phyloP scores from a whole-genome alignment of 1,140 invertebrate genomes.

The Drosophila suzukii region DNA sequence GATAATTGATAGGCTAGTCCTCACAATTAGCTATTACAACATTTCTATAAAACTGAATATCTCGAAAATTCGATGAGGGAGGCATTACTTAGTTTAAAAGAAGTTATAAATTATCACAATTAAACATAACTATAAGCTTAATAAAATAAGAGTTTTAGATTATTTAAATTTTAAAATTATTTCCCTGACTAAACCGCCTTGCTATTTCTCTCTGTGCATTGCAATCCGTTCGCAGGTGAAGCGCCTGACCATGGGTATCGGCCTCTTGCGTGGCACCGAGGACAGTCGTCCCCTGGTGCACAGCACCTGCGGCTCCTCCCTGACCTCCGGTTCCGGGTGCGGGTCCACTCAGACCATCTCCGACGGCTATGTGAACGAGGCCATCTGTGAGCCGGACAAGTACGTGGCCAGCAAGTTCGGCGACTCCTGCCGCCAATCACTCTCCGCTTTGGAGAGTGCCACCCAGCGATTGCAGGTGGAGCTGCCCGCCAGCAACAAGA shows the following conservation, averaged over 20 bases:
- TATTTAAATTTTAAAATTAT: background rate
- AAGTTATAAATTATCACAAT: too few species aligned
- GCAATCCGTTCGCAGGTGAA: slow-evolving; percentile 69
- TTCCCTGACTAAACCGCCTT: background rate
- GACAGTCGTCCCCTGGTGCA: slow-evolving; percentile 87
- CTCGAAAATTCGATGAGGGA: too few species aligned
- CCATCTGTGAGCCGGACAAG: slow-evolving; percentile 86
- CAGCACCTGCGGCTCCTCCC: slow-evolving; percentile 85
- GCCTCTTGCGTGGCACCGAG: slow-evolving; percentile 84
- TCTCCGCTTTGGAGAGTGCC: slow-evolving; percentile 76
- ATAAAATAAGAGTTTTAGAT: too few species aligned
- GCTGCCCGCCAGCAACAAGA: slow-evolving; percentile 68
- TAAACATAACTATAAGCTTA: too few species aligned
- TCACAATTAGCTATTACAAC: background rate
- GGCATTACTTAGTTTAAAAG: too few species aligned
- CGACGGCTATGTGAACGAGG: slow-evolving; percentile 92
- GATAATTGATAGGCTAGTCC: background rate
- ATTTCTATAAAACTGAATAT: background rate
- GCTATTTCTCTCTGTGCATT: slow-evolving; percentile 2
- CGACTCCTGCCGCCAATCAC: slow-evolving; percentile 83
- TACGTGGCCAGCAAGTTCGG: slow-evolving; percentile 84
- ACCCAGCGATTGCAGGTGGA: slow-evolving; percentile 68
- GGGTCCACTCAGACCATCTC: slow-evolving; percentile 86
- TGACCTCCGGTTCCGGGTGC: slow-evolving; percentile 79
- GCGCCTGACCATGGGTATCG: slow-evolving; percentile 83